phyloP scores from a whole-genome alignment of 2,888 invertebrate genomes.

The Synanthedon myopaeformis region DNA sequence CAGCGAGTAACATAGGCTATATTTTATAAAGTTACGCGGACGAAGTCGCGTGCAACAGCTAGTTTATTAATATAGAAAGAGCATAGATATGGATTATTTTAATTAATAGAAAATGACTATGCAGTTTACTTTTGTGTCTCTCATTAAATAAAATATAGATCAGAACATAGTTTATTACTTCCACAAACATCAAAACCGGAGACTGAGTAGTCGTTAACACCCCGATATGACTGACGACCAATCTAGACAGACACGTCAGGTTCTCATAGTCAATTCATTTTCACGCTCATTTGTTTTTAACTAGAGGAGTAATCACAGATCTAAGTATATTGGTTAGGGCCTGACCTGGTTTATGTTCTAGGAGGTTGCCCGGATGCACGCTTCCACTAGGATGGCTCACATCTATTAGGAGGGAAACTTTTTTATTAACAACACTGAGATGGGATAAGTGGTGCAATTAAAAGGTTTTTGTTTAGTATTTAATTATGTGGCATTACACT shows the following conservation, averaged over 20 bases:
- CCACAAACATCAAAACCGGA: background rate
- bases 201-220: background rate
- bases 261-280: background rate
- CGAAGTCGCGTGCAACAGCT: no score
- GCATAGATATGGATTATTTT: no score
- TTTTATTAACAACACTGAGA: slow-evolving; percentile 1
- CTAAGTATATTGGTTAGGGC: slow-evolving; percentile 15
- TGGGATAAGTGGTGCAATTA: background rate
- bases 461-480: no score
- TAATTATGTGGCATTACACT: no score
- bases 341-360: slow-evolving; percentile 10
- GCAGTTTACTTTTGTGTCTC: background rate
- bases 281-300: background rate
- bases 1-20: no score
- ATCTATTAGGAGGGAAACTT: slow-evolving; percentile 2
- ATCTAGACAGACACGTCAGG: background rate
- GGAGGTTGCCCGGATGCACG: slow-evolving; percentile 14
- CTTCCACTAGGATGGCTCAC: slow-evolving; percentile 6
- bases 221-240: background rate
- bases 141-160: background rate
- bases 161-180: background rate
- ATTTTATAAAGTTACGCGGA: no score
- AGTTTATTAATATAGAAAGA: no score
- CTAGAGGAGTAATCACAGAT: slow-evolving; percentile 4
- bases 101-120: no score